Evolutionary conservation across 1,140 invertebrate genomes (phyloP), one percentile per base, ranked within the genome.

Genomic region (Ganaspis sp.): DNA sequence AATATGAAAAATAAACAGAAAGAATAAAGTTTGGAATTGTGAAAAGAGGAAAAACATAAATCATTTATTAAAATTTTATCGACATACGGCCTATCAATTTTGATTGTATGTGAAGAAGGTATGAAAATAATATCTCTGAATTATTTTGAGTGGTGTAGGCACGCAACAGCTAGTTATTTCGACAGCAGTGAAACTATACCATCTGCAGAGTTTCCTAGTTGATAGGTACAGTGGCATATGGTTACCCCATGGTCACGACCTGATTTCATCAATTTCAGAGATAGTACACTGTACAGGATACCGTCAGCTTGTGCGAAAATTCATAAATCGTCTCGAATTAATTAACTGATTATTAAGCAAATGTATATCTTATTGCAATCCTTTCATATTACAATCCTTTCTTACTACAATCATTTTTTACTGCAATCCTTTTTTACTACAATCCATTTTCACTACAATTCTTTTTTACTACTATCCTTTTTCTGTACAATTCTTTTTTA

Each of bases 241-340:
- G 54, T 58, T 58, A 12, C 54, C 21, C 23, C 54, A 26, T 58
- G 54, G 23, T 11, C 54, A 58, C 54, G 54, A 58, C 54, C 54
- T 58, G 23, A 58, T 58, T 58, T 58, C 54, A 58, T 58, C 54
- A 58, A 58, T 58, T 58, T 58, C 54, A 23, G 21, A 15, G 23
- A 58, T 58, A 58, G 23, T 58, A 58, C 21, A 26, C 21, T 58
- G n/a, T n/a, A n/a, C 23, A 58, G 23, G 9, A 23, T 0, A 54
- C 17, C 53, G 9, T 58, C 54, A 26, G 54, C 23, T 58, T 58
- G 23, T 58, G 54, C 19, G 23, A 29, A 58, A 26, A 58, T 58
- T 11, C 26, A 26, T 26, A 15, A 58, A 58, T 26, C 15, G 21
- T 58, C 12, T 15, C 9, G 19, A 26, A 26, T 29, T 58, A 58